phyloP scores from a whole-genome alignment of 1,140 invertebrate species.

The Philaenus spumarius region DNA sequence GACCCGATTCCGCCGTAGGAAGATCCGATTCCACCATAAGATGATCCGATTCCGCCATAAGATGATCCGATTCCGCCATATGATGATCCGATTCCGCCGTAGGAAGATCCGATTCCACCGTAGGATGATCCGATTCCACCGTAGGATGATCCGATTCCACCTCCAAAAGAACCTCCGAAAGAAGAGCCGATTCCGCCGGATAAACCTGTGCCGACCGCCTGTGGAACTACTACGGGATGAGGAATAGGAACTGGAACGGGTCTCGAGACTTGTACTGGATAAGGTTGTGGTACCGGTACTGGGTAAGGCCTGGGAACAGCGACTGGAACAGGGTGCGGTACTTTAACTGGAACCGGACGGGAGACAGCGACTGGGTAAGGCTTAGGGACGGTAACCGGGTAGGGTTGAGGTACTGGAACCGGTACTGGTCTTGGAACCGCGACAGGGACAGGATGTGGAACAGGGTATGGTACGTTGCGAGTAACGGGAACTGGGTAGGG shows the following conservation, averaged over 20 bases:
- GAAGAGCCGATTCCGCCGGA: background rate
- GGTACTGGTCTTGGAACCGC: conserved; percentile 25
- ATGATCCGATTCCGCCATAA: conserved; percentile 1
- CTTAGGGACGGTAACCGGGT: conserved; percentile 19
- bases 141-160: background rate
- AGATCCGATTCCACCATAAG: background rate
- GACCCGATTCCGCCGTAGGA: conserved; percentile 23
- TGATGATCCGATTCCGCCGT: background rate
- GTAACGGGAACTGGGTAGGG: conserved; percentile 21
- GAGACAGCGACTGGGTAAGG: conserved; percentile 19
- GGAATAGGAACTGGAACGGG: conserved; percentile 10
- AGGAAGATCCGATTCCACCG: background rate
- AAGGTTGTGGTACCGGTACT: conserved; percentile 21
- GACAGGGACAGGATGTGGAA: conserved; percentile 21
- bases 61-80: background rate
- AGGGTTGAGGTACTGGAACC: conserved; percentile 26
- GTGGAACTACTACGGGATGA: conserved; percentile 45
- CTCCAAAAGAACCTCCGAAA: background rate
- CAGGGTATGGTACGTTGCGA: conserved; percentile 20
- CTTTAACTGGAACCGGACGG: conserved; percentile 19
- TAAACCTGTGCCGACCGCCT: conserved; percentile 32
- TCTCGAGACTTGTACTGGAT: conserved; percentile 22
- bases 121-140: conserved; percentile 5
- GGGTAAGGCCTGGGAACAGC: conserved; percentile 16
- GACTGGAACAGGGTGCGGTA: conserved; percentile 25